Conservation (phyloP, 2,888 invertebrate genomes). For the Dryadula phaetusa region DNA sequence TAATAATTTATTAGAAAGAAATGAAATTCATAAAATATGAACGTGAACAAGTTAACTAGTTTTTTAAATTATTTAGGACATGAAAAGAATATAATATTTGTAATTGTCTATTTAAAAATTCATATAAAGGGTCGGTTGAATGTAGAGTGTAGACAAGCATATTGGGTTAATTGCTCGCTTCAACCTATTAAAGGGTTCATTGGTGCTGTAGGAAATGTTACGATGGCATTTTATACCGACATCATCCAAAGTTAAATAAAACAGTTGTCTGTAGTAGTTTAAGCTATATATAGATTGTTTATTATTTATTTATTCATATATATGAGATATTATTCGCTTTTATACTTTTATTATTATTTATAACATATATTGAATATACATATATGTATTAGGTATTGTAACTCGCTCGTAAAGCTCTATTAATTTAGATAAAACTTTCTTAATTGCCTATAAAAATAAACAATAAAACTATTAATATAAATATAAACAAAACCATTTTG, state of each 20-base stretch:
- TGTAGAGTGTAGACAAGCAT: slow-evolving; percentile 2
- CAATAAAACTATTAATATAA: too few species aligned
- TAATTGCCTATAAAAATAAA: neutral
- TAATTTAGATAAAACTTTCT: too few species aligned
- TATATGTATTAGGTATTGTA: too few species aligned
- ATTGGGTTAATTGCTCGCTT: slow-evolving; percentile 30
- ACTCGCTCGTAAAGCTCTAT: too few species aligned
- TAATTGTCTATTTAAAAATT: neutral
- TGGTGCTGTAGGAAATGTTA: slow-evolving; percentile 37
- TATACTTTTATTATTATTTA: too few species aligned
- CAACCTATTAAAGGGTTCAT: slow-evolving; percentile 30
- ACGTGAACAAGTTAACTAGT: too few species aligned
- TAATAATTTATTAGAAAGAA: too few species aligned
- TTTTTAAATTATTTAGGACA: too few species aligned
- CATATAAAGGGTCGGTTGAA: neutral
- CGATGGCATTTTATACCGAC: slow-evolving; percentile 29
- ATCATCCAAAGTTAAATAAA: slow-evolving; percentile 18
- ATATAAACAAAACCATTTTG: neutral
- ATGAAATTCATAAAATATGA: too few species aligned
- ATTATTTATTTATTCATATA: neutral
- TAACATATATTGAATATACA: too few species aligned
- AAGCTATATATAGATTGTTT: neutral
- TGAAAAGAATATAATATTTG: slow-evolving; percentile 5
- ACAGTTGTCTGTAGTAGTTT: neutral
- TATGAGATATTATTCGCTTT: too few species aligned